Evolutionary conservation across 2,888 invertebrate genomes (phyloP), one percentile per base, ranked within the genome.

Genomic region (Standfussiana lucernea): DNA sequence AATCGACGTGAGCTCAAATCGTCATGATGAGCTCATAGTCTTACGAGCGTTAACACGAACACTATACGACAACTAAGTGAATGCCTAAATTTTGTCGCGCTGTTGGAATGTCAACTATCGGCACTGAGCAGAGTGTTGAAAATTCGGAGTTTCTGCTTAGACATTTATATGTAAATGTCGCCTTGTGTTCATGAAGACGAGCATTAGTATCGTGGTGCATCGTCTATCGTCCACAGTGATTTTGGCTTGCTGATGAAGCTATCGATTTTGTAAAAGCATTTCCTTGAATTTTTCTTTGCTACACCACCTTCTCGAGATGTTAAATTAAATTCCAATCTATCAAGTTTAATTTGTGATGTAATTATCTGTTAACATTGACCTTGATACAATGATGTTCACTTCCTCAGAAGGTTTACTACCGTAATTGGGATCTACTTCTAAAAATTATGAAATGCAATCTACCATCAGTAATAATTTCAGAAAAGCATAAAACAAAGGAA

Each of bases 1-100:
- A 61, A 66, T 61, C 32, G 67, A 77, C 59, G 67, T 18, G 66
- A 42, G 42, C 42, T 65, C 15, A n/a, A 71, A 66, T 78, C 77
- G 76, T 87, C 79, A 81, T 59, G 70, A 69, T 77, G 86, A 80
- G 72, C 76, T 77, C 78, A 84, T 77, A 73, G 65, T 40, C 59
- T 69, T n/a, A 10, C 18, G 40, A n/a, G 18, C n/a, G 40, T 15
- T 64, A 35, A 61, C 35, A 61, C 61, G 35, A 61, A 35, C 21
- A 61, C 28, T 2, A 10, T 32, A 8, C 35, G 4, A 35, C 1
- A 0, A 21, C 21, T 61, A 35, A 61, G 21, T 35, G 35, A 10
- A 35, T 61, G 32, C 35, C 35, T 21, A 61, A 32, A 61, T 35
- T 61, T 61, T 35, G 61, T 10, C 35, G 21, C 21, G 11, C 61